These are phyloP conservation scores for Pantherophis guttatus DNA, from an alignment of 2,113 vertebrate genomes.

Conservation along the genomic window DNA sequence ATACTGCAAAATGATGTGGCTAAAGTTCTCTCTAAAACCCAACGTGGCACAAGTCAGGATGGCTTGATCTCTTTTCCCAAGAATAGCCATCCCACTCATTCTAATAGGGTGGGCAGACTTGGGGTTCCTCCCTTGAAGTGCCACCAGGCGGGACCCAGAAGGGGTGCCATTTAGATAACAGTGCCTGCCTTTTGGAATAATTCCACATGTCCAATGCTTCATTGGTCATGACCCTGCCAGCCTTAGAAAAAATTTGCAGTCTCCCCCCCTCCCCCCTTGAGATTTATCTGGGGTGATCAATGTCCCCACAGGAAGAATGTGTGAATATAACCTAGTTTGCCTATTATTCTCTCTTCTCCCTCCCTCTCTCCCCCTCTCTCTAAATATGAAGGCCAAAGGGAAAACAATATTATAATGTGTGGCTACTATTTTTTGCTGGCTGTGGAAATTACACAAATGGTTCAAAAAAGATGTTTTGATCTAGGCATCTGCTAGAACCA, in stretches of 20 bases:
- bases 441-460: background rate
- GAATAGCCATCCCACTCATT: background rate
- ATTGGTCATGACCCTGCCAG: background rate
- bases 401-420: background rate
- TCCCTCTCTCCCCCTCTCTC: no score
- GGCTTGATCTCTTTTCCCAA: background rate
- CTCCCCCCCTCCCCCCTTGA: no score
- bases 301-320: background rate
- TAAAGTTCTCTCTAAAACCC: background rate
- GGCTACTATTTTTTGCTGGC: background rate
- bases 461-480: background rate
- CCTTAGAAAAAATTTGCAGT: background rate
- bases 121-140: background rate
- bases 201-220: background rate
- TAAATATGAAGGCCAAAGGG: background rate
- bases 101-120: background rate
- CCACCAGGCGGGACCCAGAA: background rate
- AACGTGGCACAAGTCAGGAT: background rate
- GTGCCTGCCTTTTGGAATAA: background rate
- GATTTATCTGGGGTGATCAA: background rate
- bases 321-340: background rate
- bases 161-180: background rate
- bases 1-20: background rate
- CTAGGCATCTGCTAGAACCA: background rate
- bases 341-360: background rate